A percentile compares a stretch with the other conserved stretches of the same genome.
Conservation (phyloP, 2,113 vertebrate species). For the Barnardius zonarius region DNA sequence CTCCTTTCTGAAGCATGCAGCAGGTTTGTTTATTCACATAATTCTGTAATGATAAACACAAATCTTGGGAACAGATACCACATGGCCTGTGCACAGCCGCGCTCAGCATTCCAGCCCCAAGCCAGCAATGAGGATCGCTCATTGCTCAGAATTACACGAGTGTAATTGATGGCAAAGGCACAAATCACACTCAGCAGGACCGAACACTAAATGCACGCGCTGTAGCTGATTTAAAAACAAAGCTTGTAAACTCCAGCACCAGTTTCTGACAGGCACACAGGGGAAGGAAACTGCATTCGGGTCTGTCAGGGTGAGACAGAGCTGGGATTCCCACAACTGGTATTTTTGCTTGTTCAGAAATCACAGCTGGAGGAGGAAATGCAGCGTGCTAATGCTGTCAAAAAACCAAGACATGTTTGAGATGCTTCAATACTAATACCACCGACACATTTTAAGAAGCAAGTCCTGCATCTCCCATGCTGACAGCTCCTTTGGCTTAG, state of each 20-base stretch:
- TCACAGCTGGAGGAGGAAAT: not conserved
- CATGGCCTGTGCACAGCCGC: accelerated
- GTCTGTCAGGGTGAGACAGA: not conserved
- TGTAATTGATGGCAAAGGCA: not conserved
- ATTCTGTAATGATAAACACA: not conserved
- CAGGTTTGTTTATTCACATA: not conserved
- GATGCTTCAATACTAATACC: too few relatives aligned
- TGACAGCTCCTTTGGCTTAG: not conserved
- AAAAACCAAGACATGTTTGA: not conserved
- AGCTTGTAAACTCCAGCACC: not conserved
- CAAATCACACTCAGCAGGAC: not conserved
- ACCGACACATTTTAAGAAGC: not conserved
- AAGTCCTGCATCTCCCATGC: not conserved
- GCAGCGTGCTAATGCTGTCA: not conserved
- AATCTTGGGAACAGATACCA: not conserved
- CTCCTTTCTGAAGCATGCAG: not conserved
- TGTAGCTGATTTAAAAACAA: not conserved
- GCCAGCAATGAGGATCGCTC: not conserved
- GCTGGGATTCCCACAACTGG: not conserved
- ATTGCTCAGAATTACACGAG: not conserved
- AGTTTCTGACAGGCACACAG: not conserved
- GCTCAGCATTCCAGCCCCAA: not conserved
- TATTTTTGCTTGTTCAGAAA: not conserved
- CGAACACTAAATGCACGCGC: not conserved
- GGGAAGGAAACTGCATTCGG: not conserved